Evolutionary conservation across 2,888 invertebrate species (phyloP), one percentile per base, ranked within the genome.

Genomic region (Stegana nigrithorax): DNA sequence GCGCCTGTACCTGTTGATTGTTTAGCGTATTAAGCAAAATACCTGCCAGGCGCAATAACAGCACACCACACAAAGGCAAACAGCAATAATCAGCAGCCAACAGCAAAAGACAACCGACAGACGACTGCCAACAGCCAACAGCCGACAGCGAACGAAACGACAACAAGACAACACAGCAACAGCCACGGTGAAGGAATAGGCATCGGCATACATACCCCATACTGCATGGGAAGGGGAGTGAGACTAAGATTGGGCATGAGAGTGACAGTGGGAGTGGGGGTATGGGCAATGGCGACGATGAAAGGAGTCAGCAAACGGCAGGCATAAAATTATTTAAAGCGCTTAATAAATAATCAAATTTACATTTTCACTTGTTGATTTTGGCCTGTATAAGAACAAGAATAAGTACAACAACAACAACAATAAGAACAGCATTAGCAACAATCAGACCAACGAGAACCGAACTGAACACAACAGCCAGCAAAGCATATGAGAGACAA

Each of bases 341-440:
- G 69, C 71, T 77, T 77, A 69, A 75, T 79, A 79, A 78, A 75
- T 78, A 79, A 73, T 77, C 72, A 75, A 79, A 78, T 80, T 77
- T 80, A 73, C 78, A 80, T 80, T 79, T 78, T 75, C 70, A 78
- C 81, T 79, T 80, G 81, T 78, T 78, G 78, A 80, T 78, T 76
- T 67, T 72, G 63, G 59, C 65, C n/a, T n/a, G n/a, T n/a, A n/a
- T n/a, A n/a, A n/a, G n/a, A n/a, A n/a, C n/a, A 45, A 26, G 27
- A 47, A n/a, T n/a, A 36, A 44, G 44, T 60, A 26, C 50, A 62
- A 36, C 36, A 23, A 50, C 21, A 50, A 50, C 17, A 50, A 23
- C 7, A 50, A 50, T 3, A 50, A 14, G 23, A 50, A 25, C 55
- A 56, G 12, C 55, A 17, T 2, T 8, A 57, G 50, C 51, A 42